Conservation (phyloP, 2,113 vertebrate genomes). For the Trochalopteron elliotii region DNA sequence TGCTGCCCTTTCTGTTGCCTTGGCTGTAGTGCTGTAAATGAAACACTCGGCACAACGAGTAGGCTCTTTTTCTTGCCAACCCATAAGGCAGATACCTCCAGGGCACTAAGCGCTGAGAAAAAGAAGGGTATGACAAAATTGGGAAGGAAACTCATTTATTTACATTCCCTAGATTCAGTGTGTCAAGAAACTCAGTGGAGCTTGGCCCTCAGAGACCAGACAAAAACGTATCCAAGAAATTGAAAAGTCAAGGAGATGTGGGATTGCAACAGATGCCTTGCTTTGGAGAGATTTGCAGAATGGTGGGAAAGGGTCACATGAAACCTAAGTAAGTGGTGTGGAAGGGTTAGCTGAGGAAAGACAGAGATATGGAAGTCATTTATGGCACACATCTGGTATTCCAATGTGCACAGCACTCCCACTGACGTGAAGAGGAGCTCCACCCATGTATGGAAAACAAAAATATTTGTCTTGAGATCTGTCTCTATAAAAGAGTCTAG, state of each 20-base stretch:
- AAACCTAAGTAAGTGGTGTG: background rate
- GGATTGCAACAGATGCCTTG: constrained; percentile 7
- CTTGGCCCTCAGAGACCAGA: background rate
- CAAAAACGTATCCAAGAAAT: constrained; percentile 29
- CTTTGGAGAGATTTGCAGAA: background rate
- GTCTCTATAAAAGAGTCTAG: background rate
- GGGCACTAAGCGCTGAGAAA: background rate
- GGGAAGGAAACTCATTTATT: constrained; percentile 27
- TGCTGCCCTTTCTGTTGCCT: constrained; percentile 40
- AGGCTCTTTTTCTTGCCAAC: constrained; percentile 35
- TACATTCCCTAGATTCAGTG: background rate
- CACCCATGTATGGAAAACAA: background rate
- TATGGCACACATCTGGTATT: constrained; percentile 17
- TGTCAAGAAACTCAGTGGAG: background rate
- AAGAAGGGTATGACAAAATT: constrained; percentile 21
- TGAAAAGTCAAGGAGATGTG: constrained; percentile 13
- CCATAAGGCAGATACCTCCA: constrained; percentile 8
- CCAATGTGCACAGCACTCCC: background rate
- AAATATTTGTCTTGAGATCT: constrained; percentile 10
- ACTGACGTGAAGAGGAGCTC: background rate
- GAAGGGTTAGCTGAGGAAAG: constrained; percentile 36
- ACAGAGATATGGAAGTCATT: background rate
- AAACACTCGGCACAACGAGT: background rate
- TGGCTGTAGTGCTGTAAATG: background rate
- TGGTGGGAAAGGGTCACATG: background rate